These are phyloP conservation scores for Rhyacophila brunnea DNA, from an alignment of 1,140 invertebrate species.

Conservation along the genomic window DNA sequence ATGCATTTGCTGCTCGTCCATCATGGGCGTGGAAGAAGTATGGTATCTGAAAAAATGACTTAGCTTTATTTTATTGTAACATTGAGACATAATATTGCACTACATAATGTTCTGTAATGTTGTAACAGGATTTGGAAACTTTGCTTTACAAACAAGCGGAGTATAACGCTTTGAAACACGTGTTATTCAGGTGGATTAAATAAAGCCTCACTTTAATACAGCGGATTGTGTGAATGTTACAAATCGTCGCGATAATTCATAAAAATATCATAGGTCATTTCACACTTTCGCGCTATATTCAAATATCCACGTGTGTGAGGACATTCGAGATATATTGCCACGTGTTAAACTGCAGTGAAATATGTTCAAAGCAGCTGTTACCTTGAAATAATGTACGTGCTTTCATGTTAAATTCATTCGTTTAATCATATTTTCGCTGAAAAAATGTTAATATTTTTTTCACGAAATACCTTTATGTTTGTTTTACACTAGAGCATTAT, in stretches of 20 bases:
- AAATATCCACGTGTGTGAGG: neutral
- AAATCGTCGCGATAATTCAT: constrained; percentile 24
- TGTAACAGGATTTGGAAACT: no score
- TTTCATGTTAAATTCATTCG: constrained; percentile 17
- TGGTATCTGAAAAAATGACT: no score
- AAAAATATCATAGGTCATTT: constrained; percentile 23
- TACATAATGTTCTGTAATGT: no score
- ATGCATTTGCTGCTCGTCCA: no score
- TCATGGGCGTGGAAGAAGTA: no score
- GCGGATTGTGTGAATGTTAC: constrained; percentile 10
- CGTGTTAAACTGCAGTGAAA: neutral
- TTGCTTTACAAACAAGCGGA: no score
- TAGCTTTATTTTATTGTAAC: no score
- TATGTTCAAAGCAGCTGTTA: constrained; percentile 20
- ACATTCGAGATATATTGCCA: neutral
- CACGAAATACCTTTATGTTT: no score
- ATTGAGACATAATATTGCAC: no score
- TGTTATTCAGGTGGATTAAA: constrained; percentile 12
- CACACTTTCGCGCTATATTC: constrained; percentile 3
- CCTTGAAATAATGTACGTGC: constrained; percentile 18
- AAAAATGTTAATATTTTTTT: no score
- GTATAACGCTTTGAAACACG: neutral
- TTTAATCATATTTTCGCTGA: constrained; percentile 1
- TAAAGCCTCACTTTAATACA: constrained; percentile 10
- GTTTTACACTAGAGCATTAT: no score